Evolutionary conservation across 2,113 vertebrate species (phyloP).

Genomic region (Tetrao urogallus): DNA sequence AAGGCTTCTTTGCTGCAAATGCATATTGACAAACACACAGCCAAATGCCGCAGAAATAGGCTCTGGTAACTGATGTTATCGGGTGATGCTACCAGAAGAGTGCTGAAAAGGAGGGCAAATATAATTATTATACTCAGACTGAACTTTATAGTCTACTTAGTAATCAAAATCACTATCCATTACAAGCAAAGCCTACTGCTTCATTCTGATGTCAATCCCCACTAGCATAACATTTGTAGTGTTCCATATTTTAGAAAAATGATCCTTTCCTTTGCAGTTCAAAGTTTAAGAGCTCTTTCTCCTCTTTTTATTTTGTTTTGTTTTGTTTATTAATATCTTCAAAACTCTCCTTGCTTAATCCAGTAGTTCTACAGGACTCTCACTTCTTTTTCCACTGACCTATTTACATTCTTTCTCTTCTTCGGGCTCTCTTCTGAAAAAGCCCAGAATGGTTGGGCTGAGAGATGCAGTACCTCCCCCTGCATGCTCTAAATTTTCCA

Average conservation of each 20-base stretch:
- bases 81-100: background rate
- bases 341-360: background rate
- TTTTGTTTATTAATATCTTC: background rate
- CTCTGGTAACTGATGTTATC: background rate
- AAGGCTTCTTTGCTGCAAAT: background rate
- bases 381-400: background rate
- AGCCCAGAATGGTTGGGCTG: background rate
- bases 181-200: background rate
- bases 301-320: background rate
- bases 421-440: background rate
- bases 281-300: background rate
- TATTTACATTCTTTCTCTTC: background rate
- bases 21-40: background rate
- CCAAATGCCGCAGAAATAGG: background rate
- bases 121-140: background rate
- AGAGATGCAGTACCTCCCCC: background rate
- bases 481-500: background rate
- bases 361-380: background rate
- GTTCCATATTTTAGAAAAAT: background rate
- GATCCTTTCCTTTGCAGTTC: background rate
- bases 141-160: background rate
- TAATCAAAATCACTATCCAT: background rate
- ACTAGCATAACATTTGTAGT: background rate
- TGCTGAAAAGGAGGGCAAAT: background rate
- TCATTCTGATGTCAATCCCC: background rate